Conservation (phyloP, 92 coral and sea anemone genomes). For the Virgularia gustaviana region DNA sequence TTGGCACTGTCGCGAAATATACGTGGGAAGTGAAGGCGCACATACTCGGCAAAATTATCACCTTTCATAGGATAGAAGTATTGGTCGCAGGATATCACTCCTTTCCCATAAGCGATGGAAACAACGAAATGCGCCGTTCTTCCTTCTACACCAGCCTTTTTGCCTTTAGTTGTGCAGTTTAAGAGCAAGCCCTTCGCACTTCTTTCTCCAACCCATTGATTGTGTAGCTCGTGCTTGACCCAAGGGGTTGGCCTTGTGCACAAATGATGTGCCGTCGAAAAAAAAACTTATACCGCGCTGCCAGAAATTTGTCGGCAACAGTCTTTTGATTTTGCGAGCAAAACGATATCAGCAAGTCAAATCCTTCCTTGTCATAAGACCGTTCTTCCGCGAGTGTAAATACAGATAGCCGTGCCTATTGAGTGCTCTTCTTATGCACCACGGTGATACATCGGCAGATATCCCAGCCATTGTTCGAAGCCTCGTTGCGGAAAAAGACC, state of each 20-base stretch:
- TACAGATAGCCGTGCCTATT: conserved; percentile 3
- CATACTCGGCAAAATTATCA: conserved; percentile 12
- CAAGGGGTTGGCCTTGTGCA: not conserved
- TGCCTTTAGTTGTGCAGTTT: conserved; percentile 17
- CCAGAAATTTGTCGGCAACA: not conserved
- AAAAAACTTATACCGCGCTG: not conserved
- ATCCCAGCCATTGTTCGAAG: conserved; percentile 6
- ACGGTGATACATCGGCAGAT: conserved; percentile 9
- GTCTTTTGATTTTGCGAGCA: not conserved
- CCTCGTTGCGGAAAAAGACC: not conserved
- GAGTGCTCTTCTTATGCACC: conserved; percentile 1
- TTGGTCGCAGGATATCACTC: conserved; percentile 12
- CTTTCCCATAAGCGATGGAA: conserved; percentile 18
- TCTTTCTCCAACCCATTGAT: not conserved
- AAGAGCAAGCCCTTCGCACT: not conserved
- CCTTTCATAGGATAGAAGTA: conserved; percentile 6
- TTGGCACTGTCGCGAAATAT: conserved; percentile 6
- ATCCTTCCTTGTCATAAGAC: no score
- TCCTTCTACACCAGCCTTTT: not conserved
- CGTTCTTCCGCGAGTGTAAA: not conserved
- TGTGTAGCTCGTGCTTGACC: conserved; percentile 14
- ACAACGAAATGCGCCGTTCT: conserved; percentile 17
- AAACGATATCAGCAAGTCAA: not conserved
- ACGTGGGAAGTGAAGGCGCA: not conserved
- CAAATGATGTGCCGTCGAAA: not conserved